Base-by-base conservation (phyloP, 2,888 invertebrate genomes). In the Diaphora mendica region DNA sequence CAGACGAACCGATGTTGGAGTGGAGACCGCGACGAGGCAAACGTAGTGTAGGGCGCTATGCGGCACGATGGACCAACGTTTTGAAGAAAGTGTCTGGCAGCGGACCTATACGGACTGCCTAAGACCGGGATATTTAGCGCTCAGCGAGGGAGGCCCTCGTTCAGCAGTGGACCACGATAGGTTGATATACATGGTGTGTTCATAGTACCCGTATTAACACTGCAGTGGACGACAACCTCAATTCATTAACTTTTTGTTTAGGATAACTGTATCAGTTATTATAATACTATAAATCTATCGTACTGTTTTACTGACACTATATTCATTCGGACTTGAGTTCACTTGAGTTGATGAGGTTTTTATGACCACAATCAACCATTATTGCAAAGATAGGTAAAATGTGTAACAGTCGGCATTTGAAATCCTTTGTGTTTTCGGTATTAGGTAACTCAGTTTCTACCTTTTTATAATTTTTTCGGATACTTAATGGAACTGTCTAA, bases 231-330 rank as follows among this genome's bases (percentile, higher is more conserved):
- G 7, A 17, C 67, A 68, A 72, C 67, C 77, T 55, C 67, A 83
- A 79, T 79, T 85, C 85, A 85, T 84, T 82, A 79, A 79, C 70
- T 82, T 84, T 83, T 85, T 84, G 81, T 69, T 65, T 55, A 68
- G 68, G 70, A 76, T 78, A 71, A 80, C 77, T 82, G 65, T 79
- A 78, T 76, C 81, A 81, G 81, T 81, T 82, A 83, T 81, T 79
- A 79, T 77, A n/a, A 76, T 74, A 81, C 72, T 78, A 59, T 72
- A 79, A 68, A 67, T 20, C 72, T 80, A 75, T 81, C 78, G 78
- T 79, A 77, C 78, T 77, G 76, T 77, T 81, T 77, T 75, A 81
- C 79, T 42, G 11, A 68, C 71, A 81, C 82, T 39, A 42, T n/a
- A 66, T 42, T 71, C 79, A 82, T 81, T 82, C 75, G 73, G 15